Base-by-base conservation (phyloP, 1,140 invertebrate genomes). In the Drosophila lacertosa region DNA sequence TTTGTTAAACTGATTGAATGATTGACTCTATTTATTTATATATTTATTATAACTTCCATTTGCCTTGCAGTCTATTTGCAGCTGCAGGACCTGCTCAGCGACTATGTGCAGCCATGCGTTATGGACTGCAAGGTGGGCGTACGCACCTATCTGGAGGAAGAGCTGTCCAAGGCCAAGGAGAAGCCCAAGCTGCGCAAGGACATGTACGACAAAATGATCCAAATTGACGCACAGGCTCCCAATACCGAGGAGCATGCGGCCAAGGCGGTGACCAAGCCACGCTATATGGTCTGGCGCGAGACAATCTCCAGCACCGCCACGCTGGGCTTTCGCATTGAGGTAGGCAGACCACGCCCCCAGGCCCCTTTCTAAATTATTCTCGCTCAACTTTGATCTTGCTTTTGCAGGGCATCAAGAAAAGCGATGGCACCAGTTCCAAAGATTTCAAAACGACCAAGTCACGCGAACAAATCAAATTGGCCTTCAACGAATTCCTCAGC, bases 131-230 rank as follows among this genome's bases (percentile, higher is more conserved):
- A 99, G 92, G 95, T 99, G 73, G 98, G 98, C 22, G 96, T 98
- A 1, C 93, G 98, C 69, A 99, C 98, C 0, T 99, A 99, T 91
- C 92, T 99, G 48, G 98, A 99, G 92, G 97, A 98, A 73, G 98
- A 99, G 92, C 92, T 99, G 15, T 95, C 96, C 1, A 98, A 98
- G 92, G 97, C 97, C 2, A 97, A 97, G 92, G 96, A 98, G 91
- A 98, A 98, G 91, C 97, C 97, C 9, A 98, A 98, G 92, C 92
- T 98, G 69, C 94, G 96, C 92, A 97, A 96, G 94, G 98, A 99
- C 92, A 98, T 99, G 96, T 99, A 98, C 91, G 96, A 99, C 74
- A 99, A 99, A 93, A 99, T 99, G 98, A 95, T 98, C 60, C 97
- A 98, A 91, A 97, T 99, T 53, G 98, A 99, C 90, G 94, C 96